Base-by-base conservation (phyloP, 2,888 invertebrate genomes). In the Baccha elongata region DNA sequence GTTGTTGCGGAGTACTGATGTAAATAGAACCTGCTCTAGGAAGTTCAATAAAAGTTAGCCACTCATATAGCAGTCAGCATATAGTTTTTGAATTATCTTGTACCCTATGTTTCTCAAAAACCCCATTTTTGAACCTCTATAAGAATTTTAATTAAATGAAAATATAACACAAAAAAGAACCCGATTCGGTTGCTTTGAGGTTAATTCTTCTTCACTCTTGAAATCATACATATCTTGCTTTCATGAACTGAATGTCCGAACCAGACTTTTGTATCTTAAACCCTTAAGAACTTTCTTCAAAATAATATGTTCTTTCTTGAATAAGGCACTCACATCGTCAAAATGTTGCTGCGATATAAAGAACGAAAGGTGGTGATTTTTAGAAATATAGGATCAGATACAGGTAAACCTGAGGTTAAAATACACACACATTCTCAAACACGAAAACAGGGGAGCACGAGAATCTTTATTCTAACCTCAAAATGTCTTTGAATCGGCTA, bases 391-490 rank as follows among this genome's bases (percentile, higher is more conserved):
- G 44, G 46, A 53, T 84, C 85, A n/a, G n/a, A 23, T 23, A 32
- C 86, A 88, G 88, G 89, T 88, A 87, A 86, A 85, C 87, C 64
- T 75, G 44, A 65, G 65, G 65, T 81, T 81, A 69, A 32, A 72
- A 60, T 48, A n/a, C 21, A 35, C 52, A 17, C 17, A 23, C 26
- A 58, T 17, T 11, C 21, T 23, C 10, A 52, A n/a, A n/a, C 62
- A 19, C 53, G 8, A 32, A 8, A 32, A 32, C 29, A 32, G 29
- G 40, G 19, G 19, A 42, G 15, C 6, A 26, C 13, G 8, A 17
- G 75, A 75, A 53, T 19, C 32, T 65, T 65, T 40, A 48, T 32
- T 60, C 76, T 75, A 75, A 72, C 76, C 81, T 72, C 76, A 76
- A 72, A 76, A 81, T 81, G 71, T 81, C 81, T 81, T 81, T 76